These are phyloP conservation scores for Ruditapes philippinarum DNA, from an alignment of 1,140 invertebrate species.

Conservation along the genomic window DNA sequence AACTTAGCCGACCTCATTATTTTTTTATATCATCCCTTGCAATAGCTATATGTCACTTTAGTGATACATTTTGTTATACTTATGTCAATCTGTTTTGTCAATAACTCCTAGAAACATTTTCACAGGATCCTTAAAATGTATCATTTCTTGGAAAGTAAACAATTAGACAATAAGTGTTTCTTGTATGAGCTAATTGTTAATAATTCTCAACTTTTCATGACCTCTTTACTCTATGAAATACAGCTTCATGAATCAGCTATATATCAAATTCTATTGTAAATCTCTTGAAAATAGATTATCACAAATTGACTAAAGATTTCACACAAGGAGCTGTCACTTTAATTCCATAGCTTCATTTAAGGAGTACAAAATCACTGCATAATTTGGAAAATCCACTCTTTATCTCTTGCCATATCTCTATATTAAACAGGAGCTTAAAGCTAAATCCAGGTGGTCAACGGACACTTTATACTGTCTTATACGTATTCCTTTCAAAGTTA, in stretches of 20 bases:
- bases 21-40: not conserved
- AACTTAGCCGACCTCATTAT: constrained; percentile 33
- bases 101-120: too few relatives aligned
- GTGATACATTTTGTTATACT: too few relatives aligned
- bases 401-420: not conserved
- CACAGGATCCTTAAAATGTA: too few relatives aligned
- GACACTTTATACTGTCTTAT: not conserved
- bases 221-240: too few relatives aligned
- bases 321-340: not conserved
- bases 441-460: not conserved
- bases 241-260: too few relatives aligned
- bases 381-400: constrained; percentile 5
- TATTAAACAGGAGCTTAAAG: not conserved
- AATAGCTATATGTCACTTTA: too few relatives aligned
- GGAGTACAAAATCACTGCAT: not conserved
- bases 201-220: too few relatives aligned
- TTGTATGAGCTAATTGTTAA: too few relatives aligned
- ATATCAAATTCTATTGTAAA: too few relatives aligned
- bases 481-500: constrained; percentile 8
- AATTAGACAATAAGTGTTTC: too few relatives aligned
- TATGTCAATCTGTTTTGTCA: too few relatives aligned
- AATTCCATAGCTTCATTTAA: not conserved
- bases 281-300: not conserved
- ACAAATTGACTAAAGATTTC: not conserved
- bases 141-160: too few relatives aligned